Evolutionary conservation across 2,888 invertebrate genomes (phyloP), one percentile per base, ranked within the genome.

Genomic region (Pherbina coryleti): DNA sequence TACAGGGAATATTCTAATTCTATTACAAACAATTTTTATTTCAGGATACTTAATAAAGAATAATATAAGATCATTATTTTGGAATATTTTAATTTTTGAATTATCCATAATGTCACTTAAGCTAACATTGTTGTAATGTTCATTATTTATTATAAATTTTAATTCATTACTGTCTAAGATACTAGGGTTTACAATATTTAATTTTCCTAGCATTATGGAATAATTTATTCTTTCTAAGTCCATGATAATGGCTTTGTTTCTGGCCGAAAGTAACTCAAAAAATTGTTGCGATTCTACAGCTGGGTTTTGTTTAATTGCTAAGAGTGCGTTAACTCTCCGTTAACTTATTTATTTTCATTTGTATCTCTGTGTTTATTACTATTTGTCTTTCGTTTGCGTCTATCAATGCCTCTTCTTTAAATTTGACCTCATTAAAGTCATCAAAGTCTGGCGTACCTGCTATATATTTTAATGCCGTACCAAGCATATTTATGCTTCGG

Each of bases 401-500:
- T 34, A 77, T 77, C 44, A 80, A 70, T 31, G 75, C 28, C 1
- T 62, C 19, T 22, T 78, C 70, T 28, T 19, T 78, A 57, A 79
- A 78, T 67, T 71, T 76, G 25, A 78, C 9, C 17, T 74, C 28
- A 71, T 78, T 53, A 34, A 79, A 78, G 19, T 81, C 78, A 60
- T 78, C 77, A 66, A 75, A 78, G 69, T 79, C 78, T 7, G 78
- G 77, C 11, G 78, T 79, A 5, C 77, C 79, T 19, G 78, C 79
- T 28, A 79, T 67, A 25, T 79, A 66, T 22, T 81, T 81, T 25
- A 79, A 55, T 19, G 76, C 81, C 1, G 79, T 78, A 19, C 79
- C 79, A 44, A 79, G 25, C 22, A 81, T 28, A 49, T 79, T 79
- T n/a, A 81, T 62, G 37, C 79, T 81, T 62, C 79, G 72, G n/a